Base-by-base conservation (phyloP, 2,113 vertebrate species). In the Myotis davidii region DNA sequence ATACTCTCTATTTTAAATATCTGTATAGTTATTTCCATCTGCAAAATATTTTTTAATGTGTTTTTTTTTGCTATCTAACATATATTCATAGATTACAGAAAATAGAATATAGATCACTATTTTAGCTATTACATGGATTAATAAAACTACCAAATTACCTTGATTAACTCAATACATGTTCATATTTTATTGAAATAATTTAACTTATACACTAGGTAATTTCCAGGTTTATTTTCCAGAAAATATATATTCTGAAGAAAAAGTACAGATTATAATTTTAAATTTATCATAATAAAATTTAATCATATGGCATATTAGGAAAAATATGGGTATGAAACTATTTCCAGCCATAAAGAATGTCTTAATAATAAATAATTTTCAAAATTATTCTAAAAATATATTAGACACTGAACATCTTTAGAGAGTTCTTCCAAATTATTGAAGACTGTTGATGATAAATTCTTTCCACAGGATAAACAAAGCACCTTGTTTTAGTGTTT, bases 341-440 rank as follows among this genome's bases (percentile, higher is more conserved):
- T 76, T 92, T 65, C 42, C 39, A 82, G 39, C 11, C 16, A 64
- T 39, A 42, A 39, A 8, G 13, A 54, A 52, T 65, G 84, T 3
- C 54, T 74, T 73, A 50, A 73, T 29, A 83, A 83, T 2, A 83
- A 50, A 17, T 86, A 42, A 89, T 97, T 94, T 95, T 12, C 32
- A 96, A 18, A 52, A 94, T 84, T 59, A 72, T 61, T 59, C 3
- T 21, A 78, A 39, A 90, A 79, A 34, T 34, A 81, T 61, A 2
- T 88, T 42, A 45, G 14, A 89, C 12, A 32, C 23, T 14, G 27
- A 85, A 73, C 9, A 37, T 52, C 56, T 90, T 74, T 85, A 37
- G 29, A 70, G 5, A 83, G 7, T 20, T 94, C 21, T 87, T 87
- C 3, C 27, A 70, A 76, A 42, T 82, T 59, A 61, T 27, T 69